Percentiles rank a stretch among this genome's conserved stretches.
Evolutionary conservation across 1,140 invertebrate genomes (phyloP).

Genomic region (Neodiprion lecontei): DNA sequence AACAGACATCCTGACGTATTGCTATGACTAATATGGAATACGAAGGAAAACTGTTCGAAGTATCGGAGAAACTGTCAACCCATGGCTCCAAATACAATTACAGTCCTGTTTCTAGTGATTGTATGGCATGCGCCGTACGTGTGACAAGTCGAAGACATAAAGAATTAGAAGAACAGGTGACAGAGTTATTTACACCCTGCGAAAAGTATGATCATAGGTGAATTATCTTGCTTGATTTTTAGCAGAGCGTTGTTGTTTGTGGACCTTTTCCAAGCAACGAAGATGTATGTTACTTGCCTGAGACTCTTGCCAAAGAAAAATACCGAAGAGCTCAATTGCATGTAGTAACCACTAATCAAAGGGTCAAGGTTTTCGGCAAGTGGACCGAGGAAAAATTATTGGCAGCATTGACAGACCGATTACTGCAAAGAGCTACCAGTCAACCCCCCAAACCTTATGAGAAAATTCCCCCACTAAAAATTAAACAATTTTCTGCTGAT

Average conservation of each 20-base stretch:
- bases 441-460: conserved; percentile 1
- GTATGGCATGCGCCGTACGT: background rate
- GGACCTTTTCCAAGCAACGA: background rate
- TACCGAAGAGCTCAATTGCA: conserved; percentile 8
- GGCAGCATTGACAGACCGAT: background rate
- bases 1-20: background rate
- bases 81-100: background rate
- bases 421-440: conserved; percentile 9
- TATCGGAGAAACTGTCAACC: background rate
- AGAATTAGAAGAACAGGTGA: background rate
- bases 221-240: background rate
- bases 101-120: background rate
- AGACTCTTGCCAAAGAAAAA: background rate
- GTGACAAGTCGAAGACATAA: background rate
- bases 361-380: conserved; percentile 30
- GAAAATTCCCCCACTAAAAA: conserved; percentile 13
- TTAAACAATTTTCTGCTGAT: conserved; percentile 18
- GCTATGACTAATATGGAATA: background rate
- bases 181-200: background rate
- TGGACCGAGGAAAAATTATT: conserved; percentile 24
- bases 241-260: background rate
- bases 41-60: background rate
- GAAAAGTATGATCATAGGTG: no score
- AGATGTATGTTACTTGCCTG: background rate
- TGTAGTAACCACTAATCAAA: conserved; percentile 27